phyloP scores from a whole-genome alignment of 2,797 vertebrate species.

The Anableps anableps region DNA sequence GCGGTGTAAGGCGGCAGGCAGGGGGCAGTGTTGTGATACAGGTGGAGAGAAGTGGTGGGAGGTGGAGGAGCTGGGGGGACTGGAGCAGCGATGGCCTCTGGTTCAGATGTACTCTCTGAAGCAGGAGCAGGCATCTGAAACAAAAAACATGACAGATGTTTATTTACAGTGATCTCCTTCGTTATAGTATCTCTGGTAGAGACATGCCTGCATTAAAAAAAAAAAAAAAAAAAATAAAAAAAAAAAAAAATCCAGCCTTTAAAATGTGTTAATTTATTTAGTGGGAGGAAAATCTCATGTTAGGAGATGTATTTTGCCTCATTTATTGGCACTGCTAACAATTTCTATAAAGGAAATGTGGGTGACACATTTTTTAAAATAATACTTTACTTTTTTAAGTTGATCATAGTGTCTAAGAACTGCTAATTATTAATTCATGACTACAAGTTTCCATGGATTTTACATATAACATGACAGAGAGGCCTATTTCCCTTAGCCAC shows the following conservation, averaged over 20 bases:
- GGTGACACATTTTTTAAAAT: too few species aligned
- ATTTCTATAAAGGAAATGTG: not conserved
- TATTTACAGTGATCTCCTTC: not conserved
- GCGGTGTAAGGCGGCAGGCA: constrained; percentile 96
- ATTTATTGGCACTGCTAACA: not conserved
- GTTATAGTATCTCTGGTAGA: not conserved
- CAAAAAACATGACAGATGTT: not conserved
- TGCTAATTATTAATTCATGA: not conserved
- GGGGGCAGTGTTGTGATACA: constrained; percentile 91
- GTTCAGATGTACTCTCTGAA: constrained; percentile 86
- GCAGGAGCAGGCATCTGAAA: constrained; percentile 87
- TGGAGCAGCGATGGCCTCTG: constrained; percentile 86
- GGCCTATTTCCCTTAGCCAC: too few species aligned
- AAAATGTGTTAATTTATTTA: not conserved
- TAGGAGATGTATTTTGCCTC: too few species aligned
- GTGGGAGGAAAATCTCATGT: too few species aligned
- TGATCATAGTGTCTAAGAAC: too few species aligned
- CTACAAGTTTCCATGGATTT: not conserved
- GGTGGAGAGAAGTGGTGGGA: constrained; percentile 85
- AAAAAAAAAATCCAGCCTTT: not conserved
- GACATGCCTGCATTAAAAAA: not conserved
- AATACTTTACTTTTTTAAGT: too few species aligned
- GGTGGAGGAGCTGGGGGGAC: constrained; percentile 84
- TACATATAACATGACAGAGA: too few species aligned
- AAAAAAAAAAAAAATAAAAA: not conserved